Base-by-base conservation (phyloP, 2,888 invertebrate genomes). In the Yponomeuta cagnagella region DNA sequence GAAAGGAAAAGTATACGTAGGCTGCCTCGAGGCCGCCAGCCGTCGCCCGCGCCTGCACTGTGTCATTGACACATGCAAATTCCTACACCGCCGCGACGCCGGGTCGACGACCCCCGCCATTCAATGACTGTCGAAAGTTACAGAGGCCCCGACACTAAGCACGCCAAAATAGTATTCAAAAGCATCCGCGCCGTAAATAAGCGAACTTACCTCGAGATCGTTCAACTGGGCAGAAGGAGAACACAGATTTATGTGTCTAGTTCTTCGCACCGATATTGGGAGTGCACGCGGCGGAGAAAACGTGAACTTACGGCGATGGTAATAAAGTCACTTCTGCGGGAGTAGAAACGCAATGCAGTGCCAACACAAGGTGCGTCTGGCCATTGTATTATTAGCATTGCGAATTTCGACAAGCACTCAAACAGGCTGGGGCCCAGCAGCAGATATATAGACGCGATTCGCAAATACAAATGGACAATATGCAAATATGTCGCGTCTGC, bases 61-160 rank as follows among this genome's bases (percentile, higher is more conserved):
- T 86, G 91, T 91, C 91, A 90, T 84, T 90, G 91, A 91, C 91
- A 90, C 89, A 90, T 92, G 91, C 90, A 91, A 90, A 92, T 90
- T 82, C 82, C 85, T 83, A 85, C 83, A 81, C 82, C 86, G 86
- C 84, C 85, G 83, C 85, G 84, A 79, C 81, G 84, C 65, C 81
- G 82, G 90, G 90, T 89, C 89, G 85, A 84, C 82, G 90, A 90
- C 84, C 90, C 15, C 80, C 80, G 79, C 83, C 87, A 89, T 89
- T 90, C 88, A 90, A 88, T 89, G 89, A 89, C 88, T 89, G 90
- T 89, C 90, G 90, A 91, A 92, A 92, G 89, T 90, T 89, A 82
- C 78, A 82, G 83, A 79, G 80, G 82, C 82, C 80, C 80, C 76
- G 75, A 74, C 71, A 70, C 73, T 76, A 73, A 74, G 74, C 81